These are phyloP conservation scores for Perdita meconis DNA, from an alignment of 2,888 invertebrate species.

Conservation along the genomic window DNA sequence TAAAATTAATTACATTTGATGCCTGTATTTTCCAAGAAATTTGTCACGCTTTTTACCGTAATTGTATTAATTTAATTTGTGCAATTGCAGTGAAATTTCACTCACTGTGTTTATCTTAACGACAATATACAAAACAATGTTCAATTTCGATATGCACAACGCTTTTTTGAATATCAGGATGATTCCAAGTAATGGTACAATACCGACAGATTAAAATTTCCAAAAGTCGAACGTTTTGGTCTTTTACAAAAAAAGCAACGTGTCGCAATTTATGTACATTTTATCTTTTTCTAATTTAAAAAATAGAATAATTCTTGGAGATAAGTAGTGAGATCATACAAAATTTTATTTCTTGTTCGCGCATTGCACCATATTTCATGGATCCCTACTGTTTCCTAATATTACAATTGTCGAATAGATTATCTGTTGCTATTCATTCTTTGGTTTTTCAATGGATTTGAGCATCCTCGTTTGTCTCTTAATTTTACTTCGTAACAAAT, in stretches of 20 bases:
- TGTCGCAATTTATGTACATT: constrained; percentile 45
- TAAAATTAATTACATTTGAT: constrained; percentile 50
- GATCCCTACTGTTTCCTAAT: constrained; percentile 37
- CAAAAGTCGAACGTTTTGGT: constrained; percentile 16
- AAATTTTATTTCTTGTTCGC: constrained; percentile 55
- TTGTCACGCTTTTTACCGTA: constrained; percentile 10
- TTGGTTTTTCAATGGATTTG: constrained; percentile 69
- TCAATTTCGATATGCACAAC: constrained; percentile 46
- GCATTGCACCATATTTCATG: constrained; percentile 47
- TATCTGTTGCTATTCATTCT: constrained; percentile 71
- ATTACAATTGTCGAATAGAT: constrained; percentile 40
- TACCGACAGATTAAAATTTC: constrained; percentile 29
- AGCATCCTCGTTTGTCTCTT: constrained; percentile 41
- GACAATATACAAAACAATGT: constrained; percentile 35
- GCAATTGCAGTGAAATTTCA: constrained; percentile 37
- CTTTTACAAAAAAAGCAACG: constrained; percentile 44
- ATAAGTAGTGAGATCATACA: constrained; percentile 67
- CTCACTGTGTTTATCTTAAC: constrained; percentile 31
- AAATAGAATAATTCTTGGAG: constrained; percentile 67
- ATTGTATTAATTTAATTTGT: constrained; percentile 36
- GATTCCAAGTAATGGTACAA: constrained; percentile 39
- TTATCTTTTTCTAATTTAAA: constrained; percentile 43
- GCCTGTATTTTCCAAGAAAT: constrained; percentile 62
- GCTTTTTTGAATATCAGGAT: constrained; percentile 23
- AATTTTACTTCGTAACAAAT: constrained; percentile 44